phyloP scores from a whole-genome alignment of 2,797 vertebrate species.

The Anguilla marmorata region DNA sequence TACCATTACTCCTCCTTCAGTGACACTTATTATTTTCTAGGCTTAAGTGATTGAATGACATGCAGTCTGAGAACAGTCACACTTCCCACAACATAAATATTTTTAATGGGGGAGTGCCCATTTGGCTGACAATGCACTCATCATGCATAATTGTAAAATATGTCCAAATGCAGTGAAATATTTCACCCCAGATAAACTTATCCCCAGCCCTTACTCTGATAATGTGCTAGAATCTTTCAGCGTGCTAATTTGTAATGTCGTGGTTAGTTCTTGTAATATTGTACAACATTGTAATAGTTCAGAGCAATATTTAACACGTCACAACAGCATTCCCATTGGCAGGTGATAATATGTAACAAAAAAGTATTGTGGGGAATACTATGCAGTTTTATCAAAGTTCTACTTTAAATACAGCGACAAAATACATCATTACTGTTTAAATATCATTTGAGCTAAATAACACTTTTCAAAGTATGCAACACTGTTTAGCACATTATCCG shows the following conservation, averaged over 20 bases:
- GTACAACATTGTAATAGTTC: no score
- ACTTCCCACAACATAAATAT: background rate
- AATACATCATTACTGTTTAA: background rate
- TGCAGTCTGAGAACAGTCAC: background rate
- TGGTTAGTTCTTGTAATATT: background rate
- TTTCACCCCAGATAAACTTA: background rate
- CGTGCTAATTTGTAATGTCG: background rate
- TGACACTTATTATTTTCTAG: background rate
- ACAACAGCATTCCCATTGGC: no score
- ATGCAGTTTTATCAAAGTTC: no score
- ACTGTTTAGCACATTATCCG: background rate
- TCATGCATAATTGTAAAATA: background rate
- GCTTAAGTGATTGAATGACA: background rate
- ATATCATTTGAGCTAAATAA: background rate
- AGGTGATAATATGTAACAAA: no score
- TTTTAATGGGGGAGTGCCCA: background rate
- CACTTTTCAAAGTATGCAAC: background rate
- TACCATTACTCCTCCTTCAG: background rate
- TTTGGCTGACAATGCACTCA: background rate
- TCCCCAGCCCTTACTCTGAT: background rate
- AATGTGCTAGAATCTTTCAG: background rate
- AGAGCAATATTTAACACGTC: no score
- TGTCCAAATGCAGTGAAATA: background rate
- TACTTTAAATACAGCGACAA: background rate
- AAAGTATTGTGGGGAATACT: no score